phyloP scores from a whole-genome alignment of 2,113 vertebrate species.

The Ophthalmolycus amberensis region DNA sequence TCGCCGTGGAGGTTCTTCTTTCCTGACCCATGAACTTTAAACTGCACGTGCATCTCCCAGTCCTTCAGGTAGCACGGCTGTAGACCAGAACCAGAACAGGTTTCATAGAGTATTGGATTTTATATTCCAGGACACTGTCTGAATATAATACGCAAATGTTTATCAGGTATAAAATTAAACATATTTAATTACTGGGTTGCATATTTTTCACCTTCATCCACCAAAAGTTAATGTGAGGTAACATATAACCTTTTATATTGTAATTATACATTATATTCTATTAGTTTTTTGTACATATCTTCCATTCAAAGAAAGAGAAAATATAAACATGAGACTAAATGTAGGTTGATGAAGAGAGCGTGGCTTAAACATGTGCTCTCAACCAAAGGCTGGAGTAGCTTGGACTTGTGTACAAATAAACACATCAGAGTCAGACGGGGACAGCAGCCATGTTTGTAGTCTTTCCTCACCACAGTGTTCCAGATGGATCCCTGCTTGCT shows the following conservation, averaged over 20 bases:
- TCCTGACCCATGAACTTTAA: slow-evolving; percentile 92
- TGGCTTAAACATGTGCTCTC: too few relatives aligned
- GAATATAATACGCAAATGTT: not conserved
- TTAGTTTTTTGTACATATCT: not conserved
- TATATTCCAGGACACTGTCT: not conserved
- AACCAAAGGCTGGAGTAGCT: not conserved
- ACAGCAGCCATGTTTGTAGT: not conserved
- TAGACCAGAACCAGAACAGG: not conserved
- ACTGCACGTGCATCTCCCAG: slow-evolving; percentile 98
- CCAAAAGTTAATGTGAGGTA: not conserved
- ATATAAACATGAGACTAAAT: not conserved
- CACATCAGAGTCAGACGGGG: not conserved
- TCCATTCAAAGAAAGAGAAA: not conserved
- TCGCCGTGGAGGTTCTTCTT: slow-evolving; percentile 98
- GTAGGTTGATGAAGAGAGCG: too few relatives aligned
- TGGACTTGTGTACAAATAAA: not conserved
- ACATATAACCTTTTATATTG: not conserved
- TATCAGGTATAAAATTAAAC: not conserved
- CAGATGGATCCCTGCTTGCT: slow-evolving; percentile 97
- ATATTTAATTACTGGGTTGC: not conserved
- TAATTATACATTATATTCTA: not conserved
- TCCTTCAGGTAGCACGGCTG: slow-evolving; percentile 98
- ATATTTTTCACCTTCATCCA: not conserved
- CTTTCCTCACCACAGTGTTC: slow-evolving; percentile 93
- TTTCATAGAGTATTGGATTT: not conserved